Evolutionary conservation across 92 coral and sea anemone genomes (phyloP), one percentile per base, ranked within the genome.

Genomic region (Metridium senile): DNA sequence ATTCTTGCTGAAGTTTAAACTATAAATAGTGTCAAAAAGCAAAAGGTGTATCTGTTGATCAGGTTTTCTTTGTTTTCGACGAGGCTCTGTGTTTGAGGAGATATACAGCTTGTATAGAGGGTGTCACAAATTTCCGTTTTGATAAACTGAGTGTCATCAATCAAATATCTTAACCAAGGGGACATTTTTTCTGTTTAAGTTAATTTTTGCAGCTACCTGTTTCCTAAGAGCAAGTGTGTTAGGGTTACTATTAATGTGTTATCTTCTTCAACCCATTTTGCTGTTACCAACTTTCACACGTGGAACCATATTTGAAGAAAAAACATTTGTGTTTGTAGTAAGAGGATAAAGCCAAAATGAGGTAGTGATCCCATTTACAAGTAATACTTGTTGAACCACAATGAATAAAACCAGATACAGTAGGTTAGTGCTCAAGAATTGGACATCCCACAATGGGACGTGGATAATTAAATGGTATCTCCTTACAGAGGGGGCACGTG

Each of bases 191-290:
- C 13, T 39, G 8, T 39, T 39, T 39, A 39, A 33, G 43, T 78
- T 82, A 74, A 62, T 75, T 56, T 63, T 70, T 68, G 39, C 74
- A 4, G 39, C 68, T 70, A 59, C 58, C 32, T 66, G 90, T 91
- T 75, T 88, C 97, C 93, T 91, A 91, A 91, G 97, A 75, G 93
- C 66, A 91, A 91, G 90, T 92, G 97, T 91, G 97, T 89, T 81
- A 68, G 21, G 82, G 62, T 23, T 65, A 45, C 73, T 33, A 71
- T 43, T 74, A 68, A 30, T 79, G 84, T 68, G 66, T 79, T 68
- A 54, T 68, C 66, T 79, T 45, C 43, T 46, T 58, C 66, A 35
- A 67, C 70, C 89, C 83, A 85, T 82, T 89, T 90, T 80, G 72
- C 82, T 88, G 88, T 85, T 75, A 72, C 83, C 53, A 78, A 59